phyloP scores from a whole-genome alignment of 2,113 vertebrate species.

The Orthonyx spaldingii region DNA sequence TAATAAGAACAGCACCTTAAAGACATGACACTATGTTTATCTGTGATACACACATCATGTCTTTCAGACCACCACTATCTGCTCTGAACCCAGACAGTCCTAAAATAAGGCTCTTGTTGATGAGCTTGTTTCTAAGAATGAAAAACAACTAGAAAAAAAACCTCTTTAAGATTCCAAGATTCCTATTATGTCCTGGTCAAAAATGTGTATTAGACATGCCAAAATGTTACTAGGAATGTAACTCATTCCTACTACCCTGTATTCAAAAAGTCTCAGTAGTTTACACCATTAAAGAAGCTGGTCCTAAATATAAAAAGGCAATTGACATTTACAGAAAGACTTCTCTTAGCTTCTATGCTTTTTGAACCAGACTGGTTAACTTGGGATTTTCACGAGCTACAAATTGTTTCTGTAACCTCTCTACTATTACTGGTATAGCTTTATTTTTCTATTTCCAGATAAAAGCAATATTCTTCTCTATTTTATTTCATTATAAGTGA shows the following conservation, averaged over 20 bases:
- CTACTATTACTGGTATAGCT: background rate
- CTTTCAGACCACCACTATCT: background rate
- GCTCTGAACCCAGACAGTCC: background rate
- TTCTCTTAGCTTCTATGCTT: background rate
- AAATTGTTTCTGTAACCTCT: background rate
- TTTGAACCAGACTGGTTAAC: background rate
- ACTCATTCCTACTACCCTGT: background rate
- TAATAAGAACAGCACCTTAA: background rate
- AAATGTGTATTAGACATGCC: background rate
- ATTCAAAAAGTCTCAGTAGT: background rate
- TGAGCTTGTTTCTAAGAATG: background rate
- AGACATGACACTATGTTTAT: rapidly evolving
- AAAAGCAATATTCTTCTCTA: background rate
- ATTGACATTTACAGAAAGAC: background rate
- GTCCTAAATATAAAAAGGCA: background rate
- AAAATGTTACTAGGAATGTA: background rate
- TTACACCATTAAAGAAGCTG: background rate
- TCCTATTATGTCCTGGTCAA: background rate
- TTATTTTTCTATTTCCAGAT: background rate
- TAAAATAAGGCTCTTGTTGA: background rate
- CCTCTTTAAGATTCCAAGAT: background rate
- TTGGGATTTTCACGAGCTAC: background rate
- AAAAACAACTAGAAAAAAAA: background rate
- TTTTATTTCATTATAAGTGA: background rate
- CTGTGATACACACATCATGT: background rate